Conservation (phyloP, 2,113 vertebrate species). For the Montifringilla adamsi region DNA sequence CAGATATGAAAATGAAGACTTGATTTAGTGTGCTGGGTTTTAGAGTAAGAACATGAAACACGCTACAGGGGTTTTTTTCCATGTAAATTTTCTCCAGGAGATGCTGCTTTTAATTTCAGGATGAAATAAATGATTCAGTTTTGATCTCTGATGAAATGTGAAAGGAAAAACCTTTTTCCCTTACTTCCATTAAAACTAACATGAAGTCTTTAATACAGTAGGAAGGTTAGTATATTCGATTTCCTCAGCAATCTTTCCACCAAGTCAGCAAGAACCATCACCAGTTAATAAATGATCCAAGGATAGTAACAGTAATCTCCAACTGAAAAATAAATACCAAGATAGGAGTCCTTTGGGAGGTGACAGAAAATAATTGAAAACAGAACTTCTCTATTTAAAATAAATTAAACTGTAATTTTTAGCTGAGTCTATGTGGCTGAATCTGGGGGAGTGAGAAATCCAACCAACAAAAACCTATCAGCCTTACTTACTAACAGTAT, state of each 20-base stretch:
- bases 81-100: not conserved
- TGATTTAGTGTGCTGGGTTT: not conserved
- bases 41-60: not conserved
- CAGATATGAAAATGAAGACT: not conserved
- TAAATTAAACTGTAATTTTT: conserved; percentile 46
- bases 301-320: not conserved
- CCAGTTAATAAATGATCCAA: conserved; percentile 42
- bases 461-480: not conserved
- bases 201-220: not conserved
- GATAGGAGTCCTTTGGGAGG: not conserved
- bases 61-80: not conserved
- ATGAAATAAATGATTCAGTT: not conserved
- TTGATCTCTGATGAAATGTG: not conserved
- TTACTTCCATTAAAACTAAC: not conserved
- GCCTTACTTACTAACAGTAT: not conserved
- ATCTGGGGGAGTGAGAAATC: not conserved
- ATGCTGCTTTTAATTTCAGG: not conserved
- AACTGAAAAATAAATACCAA: conserved; percentile 42
- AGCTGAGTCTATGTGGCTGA: not conserved
- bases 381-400: conserved; percentile 25
- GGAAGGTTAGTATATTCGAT: not conserved
- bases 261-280: conserved; percentile 22
- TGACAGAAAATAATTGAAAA: conserved; percentile 44
- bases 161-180: not conserved
- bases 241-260: conserved; percentile 4